phyloP scores from a whole-genome alignment of 2,113 vertebrate species.

The Rattus rattus region DNA sequence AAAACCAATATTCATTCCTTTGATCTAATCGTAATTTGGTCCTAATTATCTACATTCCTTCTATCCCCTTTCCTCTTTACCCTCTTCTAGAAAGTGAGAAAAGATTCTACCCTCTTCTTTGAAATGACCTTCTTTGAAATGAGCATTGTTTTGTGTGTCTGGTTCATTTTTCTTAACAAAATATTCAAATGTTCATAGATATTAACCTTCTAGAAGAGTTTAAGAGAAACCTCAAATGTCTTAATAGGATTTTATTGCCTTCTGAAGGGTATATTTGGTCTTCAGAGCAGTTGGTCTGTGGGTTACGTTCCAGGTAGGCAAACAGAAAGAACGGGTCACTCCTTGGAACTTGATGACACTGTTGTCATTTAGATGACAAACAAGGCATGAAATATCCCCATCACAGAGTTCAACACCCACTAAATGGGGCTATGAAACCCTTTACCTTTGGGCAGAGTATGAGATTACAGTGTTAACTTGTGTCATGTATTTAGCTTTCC shows the following conservation, averaged over 20 bases:
- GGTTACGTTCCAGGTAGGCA: background rate
- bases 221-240: constrained; percentile 29
- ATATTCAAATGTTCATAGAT: background rate
- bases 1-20: background rate
- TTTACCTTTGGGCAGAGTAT: constrained; percentile 39
- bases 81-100: background rate
- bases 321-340: background rate
- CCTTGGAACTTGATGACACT: constrained; percentile 41
- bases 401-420: constrained; percentile 49
- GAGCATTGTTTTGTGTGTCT: background rate
- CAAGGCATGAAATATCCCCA: constrained; percentile 66
- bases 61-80: accelerated
- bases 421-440: background rate
- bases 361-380: constrained; percentile 63
- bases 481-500: background rate
- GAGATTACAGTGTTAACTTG: constrained; percentile 11
- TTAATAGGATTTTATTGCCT: background rate
- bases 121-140: background rate
- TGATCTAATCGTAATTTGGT: background rate
- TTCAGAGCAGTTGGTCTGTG: constrained; percentile 24
- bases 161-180: background rate
- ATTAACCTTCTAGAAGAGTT: background rate
- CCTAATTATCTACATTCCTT: background rate
- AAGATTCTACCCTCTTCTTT: background rate
- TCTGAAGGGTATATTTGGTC: background rate